A percentile compares a stretch with the other conserved stretches of the same genome.
These are phyloP conservation scores for Beris chalybata DNA, from an alignment of 2,888 invertebrate genomes.

Conservation along the genomic window DNA sequence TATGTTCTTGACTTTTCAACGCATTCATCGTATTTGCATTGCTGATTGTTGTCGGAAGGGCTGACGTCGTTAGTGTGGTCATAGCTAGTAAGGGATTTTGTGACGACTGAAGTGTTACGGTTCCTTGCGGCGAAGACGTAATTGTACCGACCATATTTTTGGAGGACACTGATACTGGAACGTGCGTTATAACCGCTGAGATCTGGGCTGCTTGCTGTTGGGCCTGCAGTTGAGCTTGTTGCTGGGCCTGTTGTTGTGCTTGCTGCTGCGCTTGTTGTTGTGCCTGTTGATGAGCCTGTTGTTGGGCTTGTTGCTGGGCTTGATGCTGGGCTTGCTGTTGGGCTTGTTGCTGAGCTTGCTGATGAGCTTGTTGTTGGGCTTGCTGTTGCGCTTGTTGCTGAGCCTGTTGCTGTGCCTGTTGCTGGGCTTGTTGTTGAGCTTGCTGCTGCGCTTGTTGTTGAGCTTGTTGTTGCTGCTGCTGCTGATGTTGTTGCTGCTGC, in stretches of 20 bases:
- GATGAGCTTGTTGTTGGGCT: constrained; percentile 4
- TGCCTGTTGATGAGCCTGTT: constrained; percentile 52
- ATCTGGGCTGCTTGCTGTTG: constrained; percentile 42
- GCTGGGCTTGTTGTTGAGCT: constrained; percentile 38
- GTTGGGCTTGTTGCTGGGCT: constrained; percentile 61
- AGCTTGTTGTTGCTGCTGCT: constrained; percentile 12
- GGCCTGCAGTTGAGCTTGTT: constrained; percentile 44
- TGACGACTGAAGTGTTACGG: constrained; percentile 49
- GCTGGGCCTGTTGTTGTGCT: constrained; percentile 42
- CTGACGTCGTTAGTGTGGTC: constrained; percentile 44
- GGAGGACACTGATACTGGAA: constrained; percentile 24
- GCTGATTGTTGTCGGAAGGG: constrained; percentile 16
- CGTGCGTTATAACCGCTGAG: constrained; percentile 29
- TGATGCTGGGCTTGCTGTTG: constrained; percentile 60
- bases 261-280: constrained; percentile 54
- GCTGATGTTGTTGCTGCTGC: constrained; percentile 44
- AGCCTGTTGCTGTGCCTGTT: constrained; percentile 37
- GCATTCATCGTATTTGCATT: constrained; percentile 1
- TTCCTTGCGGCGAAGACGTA: constrained; percentile 41
- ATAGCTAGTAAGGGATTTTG: constrained; percentile 56
- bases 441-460: constrained; percentile 15
- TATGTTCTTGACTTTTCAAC: constrained; percentile 16
- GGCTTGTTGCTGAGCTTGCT: constrained; percentile 40
- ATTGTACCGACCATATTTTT: constrained; percentile 40
- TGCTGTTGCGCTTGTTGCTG: constrained; percentile 41